Evolutionary conservation across 2,113 vertebrate genomes (phyloP), one percentile per base, ranked within the genome.

Genomic region (Malurus melanocephalus): DNA sequence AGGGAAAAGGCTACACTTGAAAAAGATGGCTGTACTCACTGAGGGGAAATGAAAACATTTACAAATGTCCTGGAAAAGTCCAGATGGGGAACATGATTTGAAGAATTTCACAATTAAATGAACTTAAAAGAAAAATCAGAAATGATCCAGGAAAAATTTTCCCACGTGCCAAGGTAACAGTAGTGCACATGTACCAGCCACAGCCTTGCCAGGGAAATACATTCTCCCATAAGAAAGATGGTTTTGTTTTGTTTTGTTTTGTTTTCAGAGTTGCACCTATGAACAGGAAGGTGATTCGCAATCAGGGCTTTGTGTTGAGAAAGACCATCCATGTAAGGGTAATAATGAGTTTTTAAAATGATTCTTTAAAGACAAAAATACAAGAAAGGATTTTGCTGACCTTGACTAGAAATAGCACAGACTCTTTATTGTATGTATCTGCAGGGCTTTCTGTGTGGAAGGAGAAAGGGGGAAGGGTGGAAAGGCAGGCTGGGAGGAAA

Each of bases 1-100:
- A 92, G 86, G 88, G 69, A 91, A 90, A 88, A 92, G 80, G 67
- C 90, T 94, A 3, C 43, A 24, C 80, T 73, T 57, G 83, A 76
- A 84, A 86, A 92, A 93, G 83, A 81, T 94, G 86, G 80, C 69
- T 79, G 69, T 43, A 46, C 49, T 86, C 74, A 48, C 66, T 68
- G 66, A 65, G 40, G 66, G 74, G 77, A 85, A 93, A 51, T 62
- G 48, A 43, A 88, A 91, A 87, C 77, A 74, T 57, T 68, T 68
- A 72, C 69, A 33, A 48, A 46, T 57, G 74, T 59, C 90, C 83
- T 93, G 83, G 82, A 91, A 80, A 74, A 80, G 38, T 46, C 57
- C 83, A 84, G 48, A 76, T 75, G 61, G 85, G 79, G 73, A 92
- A 46, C 10, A 9, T 28, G 30, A 52, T 84, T 86, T 78, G n/a